Conservation (phyloP, 2,888 invertebrate genomes). For the Eupeodes luniger region DNA sequence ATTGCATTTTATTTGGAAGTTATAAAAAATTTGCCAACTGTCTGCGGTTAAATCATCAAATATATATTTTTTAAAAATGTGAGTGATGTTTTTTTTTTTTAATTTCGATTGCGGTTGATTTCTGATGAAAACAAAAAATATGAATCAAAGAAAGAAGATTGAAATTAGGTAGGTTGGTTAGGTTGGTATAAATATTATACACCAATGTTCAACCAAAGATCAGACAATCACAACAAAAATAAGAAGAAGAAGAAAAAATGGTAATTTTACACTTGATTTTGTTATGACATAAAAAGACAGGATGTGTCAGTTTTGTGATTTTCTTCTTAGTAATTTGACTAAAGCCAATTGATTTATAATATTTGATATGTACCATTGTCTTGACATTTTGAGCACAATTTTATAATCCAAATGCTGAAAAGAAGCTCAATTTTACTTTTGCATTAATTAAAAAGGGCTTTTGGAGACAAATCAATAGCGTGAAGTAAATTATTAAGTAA, state of each 20-base stretch:
- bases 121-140: conserved; percentile 11
- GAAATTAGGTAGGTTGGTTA: conserved; percentile 13
- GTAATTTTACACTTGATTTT: conserved; percentile 51
- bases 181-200: no score
- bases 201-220: conserved; percentile 1
- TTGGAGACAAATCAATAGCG: no score
- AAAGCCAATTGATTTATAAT: no score
- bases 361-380: no score
- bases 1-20: conserved; percentile 59
- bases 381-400: no score
- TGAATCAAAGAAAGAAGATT: neutral
- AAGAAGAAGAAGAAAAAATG: no score
- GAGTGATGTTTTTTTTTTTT: conserved; percentile 58
- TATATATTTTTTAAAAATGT: conserved; percentile 52
- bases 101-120: conserved; percentile 72
- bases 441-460: no score
- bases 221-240: neutral
- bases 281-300: conserved; percentile 44
- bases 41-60: conserved; percentile 67
- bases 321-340: neutral
- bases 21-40: conserved; percentile 64
- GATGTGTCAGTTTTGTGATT: conserved; percentile 41
- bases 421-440: no score
- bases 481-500: no score
- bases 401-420: no score